These are phyloP conservation scores for Tetraodon nigroviridis DNA, from an alignment of 2,113 vertebrate species.

Conservation along the genomic window DNA sequence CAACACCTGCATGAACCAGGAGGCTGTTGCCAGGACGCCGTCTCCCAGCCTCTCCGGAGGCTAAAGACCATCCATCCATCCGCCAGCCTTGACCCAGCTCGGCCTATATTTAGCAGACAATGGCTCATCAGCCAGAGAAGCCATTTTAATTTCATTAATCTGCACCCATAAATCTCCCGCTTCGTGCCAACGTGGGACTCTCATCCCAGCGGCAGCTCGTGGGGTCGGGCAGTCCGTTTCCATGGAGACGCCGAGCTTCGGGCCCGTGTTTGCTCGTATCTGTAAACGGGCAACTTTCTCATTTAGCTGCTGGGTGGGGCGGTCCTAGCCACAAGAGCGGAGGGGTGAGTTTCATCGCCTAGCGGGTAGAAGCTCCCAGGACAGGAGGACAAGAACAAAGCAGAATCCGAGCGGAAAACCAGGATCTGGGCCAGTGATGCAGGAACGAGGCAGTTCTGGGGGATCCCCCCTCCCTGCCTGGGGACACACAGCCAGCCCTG, in stretches of 20 bases:
- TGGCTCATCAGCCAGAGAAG: conserved; percentile 65
- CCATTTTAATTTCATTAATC: conserved; percentile 67
- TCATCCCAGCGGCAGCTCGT: background rate
- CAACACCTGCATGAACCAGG: too few species aligned
- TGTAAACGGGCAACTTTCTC: conserved; percentile 19
- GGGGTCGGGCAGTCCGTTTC: too few species aligned
- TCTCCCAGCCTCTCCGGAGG: too few species aligned
- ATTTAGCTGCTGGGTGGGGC: conserved; percentile 19
- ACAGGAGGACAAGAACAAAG: too few species aligned
- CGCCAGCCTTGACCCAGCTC: conserved; percentile 13
- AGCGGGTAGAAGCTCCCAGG: too few species aligned
- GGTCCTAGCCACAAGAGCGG: background rate
- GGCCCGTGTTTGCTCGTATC: conserved; percentile 12
- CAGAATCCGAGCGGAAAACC: background rate
- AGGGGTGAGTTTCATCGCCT: too few species aligned
- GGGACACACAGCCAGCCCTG: conserved; percentile 42
- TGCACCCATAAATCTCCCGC: conserved; percentile 56
- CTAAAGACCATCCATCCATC: conserved; percentile 46
- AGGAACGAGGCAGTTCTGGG: too few species aligned
- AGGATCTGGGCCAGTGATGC: background rate
- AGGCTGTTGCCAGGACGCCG: too few species aligned
- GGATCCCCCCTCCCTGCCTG: conserved; percentile 45
- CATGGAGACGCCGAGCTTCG: background rate
- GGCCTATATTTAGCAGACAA: conserved; percentile 66
- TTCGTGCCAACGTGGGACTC: conserved; percentile 24